These are phyloP conservation scores for Resseliella maxima DNA, from an alignment of 2,888 invertebrate genomes.

Conservation along the genomic window DNA sequence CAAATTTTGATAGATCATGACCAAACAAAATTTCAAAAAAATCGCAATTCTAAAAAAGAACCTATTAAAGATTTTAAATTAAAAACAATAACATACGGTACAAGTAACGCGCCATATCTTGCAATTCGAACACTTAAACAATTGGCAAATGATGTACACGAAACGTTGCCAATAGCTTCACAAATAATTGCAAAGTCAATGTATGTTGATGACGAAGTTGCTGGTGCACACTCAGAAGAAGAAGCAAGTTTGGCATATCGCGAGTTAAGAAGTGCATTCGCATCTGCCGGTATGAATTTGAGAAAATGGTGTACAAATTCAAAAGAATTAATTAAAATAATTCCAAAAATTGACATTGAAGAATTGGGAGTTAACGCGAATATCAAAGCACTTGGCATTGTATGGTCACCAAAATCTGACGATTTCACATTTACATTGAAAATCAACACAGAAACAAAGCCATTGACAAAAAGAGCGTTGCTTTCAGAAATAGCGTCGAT, in stretches of 20 bases:
- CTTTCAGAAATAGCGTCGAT: slow-evolving; percentile 57
- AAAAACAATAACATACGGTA: slow-evolving; percentile 60
- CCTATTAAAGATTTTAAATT: slow-evolving; percentile 59
- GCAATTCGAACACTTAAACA: slow-evolving; percentile 59
- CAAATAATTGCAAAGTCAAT: neutral
- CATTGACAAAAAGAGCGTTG: slow-evolving; percentile 56
- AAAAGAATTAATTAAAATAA: neutral
- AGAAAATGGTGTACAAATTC: neutral
- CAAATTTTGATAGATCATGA: slow-evolving; percentile 60
- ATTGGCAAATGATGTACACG: slow-evolving; percentile 57
- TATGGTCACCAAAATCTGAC: neutral
- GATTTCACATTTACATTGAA: neutral
- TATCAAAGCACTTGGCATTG: neutral
- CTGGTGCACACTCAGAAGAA: neutral
- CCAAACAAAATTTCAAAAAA: slow-evolving; percentile 60
- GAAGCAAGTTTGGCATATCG: neutral
- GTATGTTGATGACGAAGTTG: neutral
- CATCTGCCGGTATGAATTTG: neutral
- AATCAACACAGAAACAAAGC: neutral
- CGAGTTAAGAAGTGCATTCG: neutral
- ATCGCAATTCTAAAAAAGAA: slow-evolving; percentile 58
- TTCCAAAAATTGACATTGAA: neutral
- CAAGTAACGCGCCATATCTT: slow-evolving; percentile 59
- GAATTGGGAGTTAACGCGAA: neutral
- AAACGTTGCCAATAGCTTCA: neutral